These are phyloP conservation scores for Agrypnus murinus DNA, from an alignment of 2,888 invertebrate species.

Conservation along the genomic window DNA sequence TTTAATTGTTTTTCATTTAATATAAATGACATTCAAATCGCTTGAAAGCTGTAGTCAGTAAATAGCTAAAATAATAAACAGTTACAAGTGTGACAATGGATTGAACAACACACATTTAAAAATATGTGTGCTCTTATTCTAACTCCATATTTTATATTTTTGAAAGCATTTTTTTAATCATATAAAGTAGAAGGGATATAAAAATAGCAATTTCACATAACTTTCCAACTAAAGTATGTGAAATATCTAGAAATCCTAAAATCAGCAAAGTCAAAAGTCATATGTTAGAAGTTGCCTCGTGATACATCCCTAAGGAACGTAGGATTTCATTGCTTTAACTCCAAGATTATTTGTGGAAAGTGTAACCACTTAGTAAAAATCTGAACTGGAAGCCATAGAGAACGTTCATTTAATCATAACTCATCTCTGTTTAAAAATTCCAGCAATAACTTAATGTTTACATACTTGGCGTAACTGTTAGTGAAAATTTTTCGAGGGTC, in stretches of 20 bases:
- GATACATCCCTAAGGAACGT: constrained; percentile 27
- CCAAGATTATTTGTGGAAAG: constrained; percentile 23
- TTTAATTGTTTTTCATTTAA: too few relatives aligned
- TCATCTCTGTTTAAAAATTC: background rate
- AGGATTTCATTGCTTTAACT: constrained; percentile 17
- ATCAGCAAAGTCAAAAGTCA: constrained; percentile 30
- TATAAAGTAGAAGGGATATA: background rate
- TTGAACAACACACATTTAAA: too few relatives aligned
- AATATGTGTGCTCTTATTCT: too few relatives aligned
- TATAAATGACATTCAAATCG: too few relatives aligned
- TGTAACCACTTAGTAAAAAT: constrained; percentile 10
- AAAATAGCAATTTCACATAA: constrained; percentile 18
- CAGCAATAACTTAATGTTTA: background rate
- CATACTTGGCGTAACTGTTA: background rate
- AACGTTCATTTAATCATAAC: background rate
- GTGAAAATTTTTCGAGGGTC: background rate
- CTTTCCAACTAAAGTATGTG: constrained; percentile 13
- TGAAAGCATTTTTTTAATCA: constrained; percentile 1
- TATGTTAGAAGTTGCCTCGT: constrained; percentile 12
- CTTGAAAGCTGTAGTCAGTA: too few relatives aligned
- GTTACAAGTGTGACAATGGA: too few relatives aligned
- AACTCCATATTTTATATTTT: too few relatives aligned
- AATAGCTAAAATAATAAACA: too few relatives aligned
- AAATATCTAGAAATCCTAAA: constrained; percentile 25
- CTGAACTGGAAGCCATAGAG: background rate